A percentile compares a stretch with the other conserved stretches of the same genome.
Conservation (phyloP, 2,113 vertebrate species). For the Nothoprocta pentlandii region DNA sequence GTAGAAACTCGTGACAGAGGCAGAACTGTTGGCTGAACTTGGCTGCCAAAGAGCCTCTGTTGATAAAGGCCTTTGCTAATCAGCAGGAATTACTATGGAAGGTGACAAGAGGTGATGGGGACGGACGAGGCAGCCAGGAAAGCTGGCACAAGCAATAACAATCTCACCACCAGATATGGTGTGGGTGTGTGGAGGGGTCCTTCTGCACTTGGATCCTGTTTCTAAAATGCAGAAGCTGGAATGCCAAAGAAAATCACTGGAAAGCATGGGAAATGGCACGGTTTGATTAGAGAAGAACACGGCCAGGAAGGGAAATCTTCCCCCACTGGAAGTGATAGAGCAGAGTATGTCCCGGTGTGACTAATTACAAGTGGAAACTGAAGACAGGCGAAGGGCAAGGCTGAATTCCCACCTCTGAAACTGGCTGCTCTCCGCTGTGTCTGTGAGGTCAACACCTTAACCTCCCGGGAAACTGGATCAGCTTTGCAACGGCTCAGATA, state of each 20-base stretch:
- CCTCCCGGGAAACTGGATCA: background rate
- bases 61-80: conserved; percentile 53
- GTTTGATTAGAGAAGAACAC: background rate
- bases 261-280: background rate
- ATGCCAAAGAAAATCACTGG: background rate
- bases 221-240: background rate
- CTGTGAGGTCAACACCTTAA: background rate
- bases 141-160: conserved; percentile 18
- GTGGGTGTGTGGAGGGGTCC: background rate
- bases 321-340: background rate
- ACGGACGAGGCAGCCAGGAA: conserved; percentile 51
- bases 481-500: background rate
- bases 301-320: background rate
- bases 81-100: conserved; percentile 55
- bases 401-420: background rate
- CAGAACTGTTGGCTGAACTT: conserved; percentile 43
- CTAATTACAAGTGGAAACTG: background rate
- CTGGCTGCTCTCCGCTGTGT: background rate
- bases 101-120: conserved; percentile 55
- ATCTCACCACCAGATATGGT: background rate
- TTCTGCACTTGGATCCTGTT: conserved; percentile 43
- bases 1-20: conserved; percentile 12
- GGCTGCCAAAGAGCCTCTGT: conserved; percentile 1
- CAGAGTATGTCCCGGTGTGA: background rate
- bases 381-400: background rate